Percentiles rank a stretch among this genome's conserved stretches.
phyloP scores from a whole-genome alignment of 2,113 vertebrate species.

The Brachypodius melanocephalos region DNA sequence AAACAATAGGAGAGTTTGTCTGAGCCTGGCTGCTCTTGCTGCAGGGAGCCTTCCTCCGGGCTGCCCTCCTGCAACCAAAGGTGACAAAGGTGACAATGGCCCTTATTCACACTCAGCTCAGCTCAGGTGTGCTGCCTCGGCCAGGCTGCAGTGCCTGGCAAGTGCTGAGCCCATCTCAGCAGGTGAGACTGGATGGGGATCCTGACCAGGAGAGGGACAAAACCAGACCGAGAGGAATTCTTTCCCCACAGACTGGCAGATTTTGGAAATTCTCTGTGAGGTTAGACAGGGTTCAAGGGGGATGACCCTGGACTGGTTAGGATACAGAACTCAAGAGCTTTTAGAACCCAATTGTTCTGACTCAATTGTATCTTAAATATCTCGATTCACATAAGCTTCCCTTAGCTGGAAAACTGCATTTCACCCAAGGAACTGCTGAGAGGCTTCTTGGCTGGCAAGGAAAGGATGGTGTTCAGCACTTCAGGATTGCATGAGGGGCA shows the following conservation, averaged over 20 bases:
- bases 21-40: slow-evolving; percentile 14
- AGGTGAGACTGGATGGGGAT: not conserved
- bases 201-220: not conserved
- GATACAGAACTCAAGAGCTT: not conserved
- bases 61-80: not conserved
- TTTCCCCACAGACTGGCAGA: not conserved
- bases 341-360: not conserved
- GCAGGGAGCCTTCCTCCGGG: not conserved
- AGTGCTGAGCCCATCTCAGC: not conserved
- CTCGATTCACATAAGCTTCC: not conserved
- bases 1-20: slow-evolving; percentile 39
- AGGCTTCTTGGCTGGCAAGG: not conserved
- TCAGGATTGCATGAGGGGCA: not conserved
- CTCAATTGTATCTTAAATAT: not conserved
- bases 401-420: not conserved
- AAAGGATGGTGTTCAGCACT: not conserved
- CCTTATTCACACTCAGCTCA: not conserved
- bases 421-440: not conserved
- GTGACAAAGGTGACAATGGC: not conserved
- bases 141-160: not conserved
- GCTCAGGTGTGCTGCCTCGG: not conserved
- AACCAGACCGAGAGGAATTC: not conserved
- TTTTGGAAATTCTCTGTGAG: not conserved
- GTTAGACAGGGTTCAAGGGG: not conserved
- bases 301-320: not conserved